Evolutionary conservation across 2,888 invertebrate species (phyloP), one percentile per base, ranked within the genome.

Genomic region (Tenthredo livida): DNA sequence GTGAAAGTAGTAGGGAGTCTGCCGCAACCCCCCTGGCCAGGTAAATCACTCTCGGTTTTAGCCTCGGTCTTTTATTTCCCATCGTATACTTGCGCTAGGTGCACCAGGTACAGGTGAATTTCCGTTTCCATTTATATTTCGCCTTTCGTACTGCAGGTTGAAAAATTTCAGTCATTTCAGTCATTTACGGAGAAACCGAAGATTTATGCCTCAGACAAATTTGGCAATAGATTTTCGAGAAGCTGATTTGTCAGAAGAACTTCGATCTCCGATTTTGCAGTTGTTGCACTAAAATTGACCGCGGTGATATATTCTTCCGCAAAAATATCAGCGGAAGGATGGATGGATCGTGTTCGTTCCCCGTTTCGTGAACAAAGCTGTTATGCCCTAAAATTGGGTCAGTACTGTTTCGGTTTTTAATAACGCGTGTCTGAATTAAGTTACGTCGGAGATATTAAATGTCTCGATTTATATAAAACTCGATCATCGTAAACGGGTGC

Each of bases 381-480:
- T 80, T 40, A 40, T 54, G n/a, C 21, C 17, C 37, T 21, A 3
- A 43, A 80, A 80, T 61, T 80, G 61, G 80, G 80, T 80, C 80
- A 80, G 80, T 80, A 61, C 80, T 21, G 58, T 33, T 61, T 80
- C 40, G 80, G 80, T 80, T 80, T 61, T 61, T n/a, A 80, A 61
- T 5, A 80, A 40, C 80, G n/a, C 80, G n/a, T 61, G 58, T 21
- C 21, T 61, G 15, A 80, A n/a, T n/a, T n/a, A n/a, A 61, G 40
- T 80, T 80, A 58, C 78, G n/a, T 7, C 54, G 33, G 40, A 61
- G 58, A 50, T 80, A 80, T 80, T 61, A 61, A 58, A 80, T 80
- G 80, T 80, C 80, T 10, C 80, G 80, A 80, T 80, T 21, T 25
- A 21, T 25, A 40, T 61, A 61, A 58, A 80, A 61, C 15, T 6